Conservation (phyloP, 2,113 vertebrate species). For the Pomatostomus ruficeps region DNA sequence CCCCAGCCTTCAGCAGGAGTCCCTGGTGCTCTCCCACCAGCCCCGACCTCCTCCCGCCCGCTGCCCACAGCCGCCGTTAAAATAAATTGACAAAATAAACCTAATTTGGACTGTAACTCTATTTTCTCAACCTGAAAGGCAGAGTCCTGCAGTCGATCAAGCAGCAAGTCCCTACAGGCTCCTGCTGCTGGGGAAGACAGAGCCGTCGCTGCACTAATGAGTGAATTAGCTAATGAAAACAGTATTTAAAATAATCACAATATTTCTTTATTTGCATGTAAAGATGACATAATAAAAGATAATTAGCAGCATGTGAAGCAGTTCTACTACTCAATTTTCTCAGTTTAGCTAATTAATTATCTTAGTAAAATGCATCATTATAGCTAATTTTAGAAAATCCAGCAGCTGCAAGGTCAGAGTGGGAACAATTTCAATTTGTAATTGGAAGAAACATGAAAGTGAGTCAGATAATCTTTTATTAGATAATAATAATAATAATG, state of each 20-base stretch:
- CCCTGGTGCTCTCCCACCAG: background rate
- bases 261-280: constrained; percentile 72
- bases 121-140: background rate
- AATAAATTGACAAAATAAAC: background rate
- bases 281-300: constrained; percentile 70
- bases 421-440: constrained; percentile 61
- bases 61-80: fast-evolving
- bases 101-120: background rate
- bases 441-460: constrained; percentile 62
- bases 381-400: constrained; percentile 67
- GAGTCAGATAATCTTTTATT: constrained; percentile 68
- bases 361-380: constrained; percentile 67
- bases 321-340: constrained; percentile 63
- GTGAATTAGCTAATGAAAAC: constrained; percentile 59
- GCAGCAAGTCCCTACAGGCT: background rate
- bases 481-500: constrained; percentile 58
- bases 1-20: background rate
- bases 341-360: constrained; percentile 71
- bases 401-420: constrained; percentile 68
- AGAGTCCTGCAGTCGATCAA: background rate
- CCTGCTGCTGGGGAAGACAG: background rate
- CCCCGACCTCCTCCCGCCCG: fast-evolving
- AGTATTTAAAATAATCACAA: constrained; percentile 66
- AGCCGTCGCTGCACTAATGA: constrained; percentile 12
- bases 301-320: constrained; percentile 65